Base-by-base conservation (phyloP, 2,888 invertebrate genomes). In the Lithophane ornitopus region DNA sequence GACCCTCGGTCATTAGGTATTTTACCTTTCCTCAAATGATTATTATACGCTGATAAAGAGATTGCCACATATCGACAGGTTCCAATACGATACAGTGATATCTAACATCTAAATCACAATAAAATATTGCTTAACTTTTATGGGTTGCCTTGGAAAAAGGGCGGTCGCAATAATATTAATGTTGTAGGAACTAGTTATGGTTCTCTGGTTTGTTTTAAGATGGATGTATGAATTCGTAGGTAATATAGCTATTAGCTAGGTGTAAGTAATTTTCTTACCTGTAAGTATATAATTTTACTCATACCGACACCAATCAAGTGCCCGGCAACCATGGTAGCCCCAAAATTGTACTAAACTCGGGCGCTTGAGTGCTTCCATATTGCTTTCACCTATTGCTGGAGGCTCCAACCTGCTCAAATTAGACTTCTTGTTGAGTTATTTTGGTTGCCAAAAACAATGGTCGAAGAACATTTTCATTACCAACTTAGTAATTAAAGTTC, bases 31-130 rank as follows among this genome's bases (percentile, higher is more conserved):
- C 62, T 63, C 26, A 74, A 46, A 54, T 12, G 9, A 54, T 63
- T 63, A 63, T 58, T 39, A 52, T 28, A 16, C 19, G 49, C 58
- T 58, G 52, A 46, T 59, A 39, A 71, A 78, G 39, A 78, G 9
- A 78, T 80, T 79, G 49, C 58, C 22, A 78, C 80, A 79, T n/a
- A 58, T 67, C 44, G 34, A 39, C 44, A 70, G 49, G 44, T 71
- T 39, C 44, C 26, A 19, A 11, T 49, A 34, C 9, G 22, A 65
- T 46, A n/a, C 14, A 16, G 11, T 28, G 78, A 73, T 78, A 44
- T 44, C 44, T 44, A 79, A 67, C 14, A 62, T 78, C 54, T 67
- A 34, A 62, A 49, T 26, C 14, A 44, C n/a, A 62, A 63, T 49
- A 52, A 71, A 67, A 39, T 59, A 28, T 80, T 80, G 44, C 49